Evolutionary conservation across 2,797 vertebrate species (phyloP).

Genomic region (Poeciliopsis turneri): DNA sequence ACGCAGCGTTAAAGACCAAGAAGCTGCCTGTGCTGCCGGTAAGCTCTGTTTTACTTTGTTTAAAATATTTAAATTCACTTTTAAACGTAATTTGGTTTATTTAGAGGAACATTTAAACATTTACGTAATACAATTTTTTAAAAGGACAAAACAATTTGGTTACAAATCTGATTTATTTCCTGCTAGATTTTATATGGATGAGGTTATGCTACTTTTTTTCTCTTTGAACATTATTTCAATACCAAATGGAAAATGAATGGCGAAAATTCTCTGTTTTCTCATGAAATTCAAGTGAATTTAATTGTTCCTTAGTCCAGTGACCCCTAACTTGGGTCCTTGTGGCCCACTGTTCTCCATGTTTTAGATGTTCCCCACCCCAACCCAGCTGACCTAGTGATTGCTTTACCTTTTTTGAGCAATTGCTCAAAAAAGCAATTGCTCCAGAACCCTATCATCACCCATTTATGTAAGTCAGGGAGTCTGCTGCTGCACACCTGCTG

Average conservation of each 20-base stretch:
- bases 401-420: no score
- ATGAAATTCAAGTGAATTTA: neutral
- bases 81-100: neutral
- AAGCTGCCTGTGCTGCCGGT: neutral
- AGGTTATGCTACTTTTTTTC: neutral
- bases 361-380: no score
- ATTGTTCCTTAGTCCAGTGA: neutral
- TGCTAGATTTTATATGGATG: neutral
- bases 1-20: neutral
- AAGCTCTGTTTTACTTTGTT: neutral
- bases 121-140: neutral
- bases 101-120: neutral
- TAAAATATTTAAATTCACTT: neutral
- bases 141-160: neutral
- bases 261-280: neutral
- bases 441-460: no score
- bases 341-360: no score
- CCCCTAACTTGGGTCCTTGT: no score
- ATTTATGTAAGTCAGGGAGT: no score
- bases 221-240: neutral
- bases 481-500: no score
- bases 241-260: neutral
- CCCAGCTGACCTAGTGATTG: no score
- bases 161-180: neutral
- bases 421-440: no score